Evolutionary conservation across 2,113 vertebrate species (phyloP), one percentile per base, ranked within the genome.

Genomic region (Bubo scandiacus): DNA sequence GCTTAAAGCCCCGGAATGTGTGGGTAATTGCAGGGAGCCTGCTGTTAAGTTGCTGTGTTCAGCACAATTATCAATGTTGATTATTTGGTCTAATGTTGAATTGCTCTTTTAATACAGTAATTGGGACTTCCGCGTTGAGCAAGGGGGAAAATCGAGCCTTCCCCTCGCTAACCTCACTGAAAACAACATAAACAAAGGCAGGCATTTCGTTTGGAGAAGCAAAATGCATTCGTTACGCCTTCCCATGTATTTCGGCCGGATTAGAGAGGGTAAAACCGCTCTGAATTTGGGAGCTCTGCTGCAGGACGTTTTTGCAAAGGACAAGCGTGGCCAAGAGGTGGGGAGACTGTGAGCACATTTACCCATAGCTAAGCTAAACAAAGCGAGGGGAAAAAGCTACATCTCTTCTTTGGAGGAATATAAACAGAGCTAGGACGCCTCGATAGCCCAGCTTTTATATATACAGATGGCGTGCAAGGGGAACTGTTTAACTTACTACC

Each of bases 381-480:
- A 95, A 97, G 87, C 29, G 21, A 74, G 42, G 63, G 1, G 40
- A 23, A 72, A 83, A 80, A 72, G 22, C 75, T 81, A 66, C 84
- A 91, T 91, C 36, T 94, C 58, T 96, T 84, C 97, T 98, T 95
- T 85, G 95, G 85, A 97, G 80, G 84, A 97, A 96, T 96, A 97
- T 94, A 96, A 98, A 98, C 97, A 97, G 97, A 98, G 65, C 96
- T 94, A 95, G 95, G 97, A 97, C 90, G 90, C 94, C 94, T 95
- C 94, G 95, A 90, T 87, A 49, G 96, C 63, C 89, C 78, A 97
- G 97, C 66, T 93, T 91, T 96, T 97, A 91, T 94, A 95, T 97
- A 96, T 94, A 96, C 97, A 97, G 96, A 97, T 95, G 92, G 82
- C 74, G 72, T 94, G 96, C 88, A 77, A 97, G 92, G 97, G 94